Evolutionary conservation across 64 coral and sea anemone species (phyloP), one percentile per base, ranked within the genome.

Genomic region (Montipora cactus): DNA sequence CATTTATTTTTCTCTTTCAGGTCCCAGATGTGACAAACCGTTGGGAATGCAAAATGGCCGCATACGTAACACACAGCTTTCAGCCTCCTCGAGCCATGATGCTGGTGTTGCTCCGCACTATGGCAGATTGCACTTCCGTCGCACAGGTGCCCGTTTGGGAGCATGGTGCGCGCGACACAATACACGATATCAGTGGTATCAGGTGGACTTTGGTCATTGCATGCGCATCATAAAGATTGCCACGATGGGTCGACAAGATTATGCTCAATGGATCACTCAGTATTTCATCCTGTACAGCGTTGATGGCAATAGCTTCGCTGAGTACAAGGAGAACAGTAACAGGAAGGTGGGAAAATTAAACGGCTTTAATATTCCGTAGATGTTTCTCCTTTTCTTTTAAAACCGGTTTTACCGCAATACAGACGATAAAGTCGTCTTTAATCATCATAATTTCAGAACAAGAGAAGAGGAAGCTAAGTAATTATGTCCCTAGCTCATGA

Each of bases 121-220:
- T 59, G 95, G 76, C 68, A 81, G 95, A 55, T 57, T 97, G 68
- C 87, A 94, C 16, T 90, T 91, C 89, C 81, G 53, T 49, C 82
- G 76, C 57, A 76, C 75, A 70, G 95, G 95, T 44, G 25, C 45
- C 18, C 22, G 80, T 59, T 72, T 94, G n/a, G 95, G 95, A 10
- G 95, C 95, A 19, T 97, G 95, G 95, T 81, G 88, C 18, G 89
- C 92, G 6, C 90, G 91, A 48, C 88, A 94, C 72, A 97, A 94
- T 25, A 94, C 88, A 82, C 88, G 88, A 12, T 81, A 97, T 53
- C 95, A 97, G 81, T 97, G 92, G 92, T 71, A 91, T 44, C 59
- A 90, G 70, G 89, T 93, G 13, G 82, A 97, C 95, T 94, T 94
- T 37, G n/a, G 77, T 49, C 83, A 89, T 0, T 77, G 88, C 64